Conservation (phyloP, 2,113 vertebrate species). For the Phocoena sinus region DNA sequence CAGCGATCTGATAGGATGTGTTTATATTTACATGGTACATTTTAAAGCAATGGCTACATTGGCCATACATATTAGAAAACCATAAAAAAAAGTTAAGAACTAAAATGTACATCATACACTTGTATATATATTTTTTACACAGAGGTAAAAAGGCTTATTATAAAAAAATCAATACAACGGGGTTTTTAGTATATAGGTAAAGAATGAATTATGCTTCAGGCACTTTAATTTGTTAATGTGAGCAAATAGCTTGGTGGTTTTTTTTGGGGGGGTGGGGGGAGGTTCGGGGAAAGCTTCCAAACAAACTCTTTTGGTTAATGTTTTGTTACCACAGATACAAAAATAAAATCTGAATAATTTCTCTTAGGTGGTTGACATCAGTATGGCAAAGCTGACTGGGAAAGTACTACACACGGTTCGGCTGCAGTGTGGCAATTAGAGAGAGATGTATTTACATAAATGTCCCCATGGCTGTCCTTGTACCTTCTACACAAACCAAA, state of each 20-base stretch:
- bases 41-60: conserved; percentile 93
- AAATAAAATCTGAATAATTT: conserved; percentile 89
- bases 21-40: conserved; percentile 94
- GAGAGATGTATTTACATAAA: conserved; percentile 83
- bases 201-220: conserved; percentile 92
- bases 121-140: conserved; percentile 96
- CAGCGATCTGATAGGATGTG: conserved; percentile 82
- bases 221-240: conserved; percentile 95
- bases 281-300: conserved; percentile 69
- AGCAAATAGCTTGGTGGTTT: conserved; percentile 82
- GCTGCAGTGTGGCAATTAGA: conserved; percentile 79
- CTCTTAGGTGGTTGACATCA: conserved; percentile 82
- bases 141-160: conserved; percentile 96
- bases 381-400: conserved; percentile 84
- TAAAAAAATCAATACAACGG: conserved; percentile 90
- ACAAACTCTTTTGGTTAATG: conserved; percentile 83
- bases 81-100: conserved; percentile 93
- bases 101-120: conserved; percentile 99
- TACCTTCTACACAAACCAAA: conserved; percentile 78
- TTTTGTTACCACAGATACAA: conserved; percentile 89
- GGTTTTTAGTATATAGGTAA: conserved; percentile 89
- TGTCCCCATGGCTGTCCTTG: conserved; percentile 76
- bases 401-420: conserved; percentile 77
- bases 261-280: background rate
- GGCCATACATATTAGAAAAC: conserved; percentile 97